Conservation (phyloP, 2,797 vertebrate genomes). For the Schizopygopsis pylzovi region DNA sequence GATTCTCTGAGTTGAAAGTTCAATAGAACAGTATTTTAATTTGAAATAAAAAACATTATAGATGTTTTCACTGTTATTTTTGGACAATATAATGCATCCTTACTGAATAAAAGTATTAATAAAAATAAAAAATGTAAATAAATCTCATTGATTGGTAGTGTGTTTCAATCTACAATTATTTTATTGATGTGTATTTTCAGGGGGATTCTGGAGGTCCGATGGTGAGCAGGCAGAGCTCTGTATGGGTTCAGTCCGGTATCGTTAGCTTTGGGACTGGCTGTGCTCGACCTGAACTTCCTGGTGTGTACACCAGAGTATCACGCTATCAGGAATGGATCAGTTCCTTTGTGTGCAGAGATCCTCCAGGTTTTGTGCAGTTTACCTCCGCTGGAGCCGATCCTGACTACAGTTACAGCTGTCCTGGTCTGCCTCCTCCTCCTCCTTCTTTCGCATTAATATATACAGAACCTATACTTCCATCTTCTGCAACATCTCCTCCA, state of each 20-base stretch:
- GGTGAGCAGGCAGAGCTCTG: conserved; percentile 61
- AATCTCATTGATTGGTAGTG: background rate
- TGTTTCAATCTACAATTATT: background rate
- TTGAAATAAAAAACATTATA: too few species aligned
- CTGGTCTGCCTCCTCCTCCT: conserved; percentile 25
- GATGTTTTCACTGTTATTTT: too few species aligned
- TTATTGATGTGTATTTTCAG: conserved; percentile 49
- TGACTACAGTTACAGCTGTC: conserved; percentile 64
- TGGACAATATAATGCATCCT: too few species aligned
- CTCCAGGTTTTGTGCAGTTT: conserved; percentile 69
- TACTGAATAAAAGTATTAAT: too few species aligned
- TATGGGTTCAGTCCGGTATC: conserved; percentile 73
- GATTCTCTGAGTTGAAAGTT: too few species aligned
- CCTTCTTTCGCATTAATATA: background rate
- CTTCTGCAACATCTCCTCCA: background rate
- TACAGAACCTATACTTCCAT: background rate
- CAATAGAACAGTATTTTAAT: too few species aligned
- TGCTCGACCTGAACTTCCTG: conserved; percentile 63
- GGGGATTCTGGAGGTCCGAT: conserved; percentile 71
- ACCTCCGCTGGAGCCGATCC: conserved; percentile 59
- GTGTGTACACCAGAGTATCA: conserved; percentile 73
- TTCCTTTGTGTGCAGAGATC: conserved; percentile 57
- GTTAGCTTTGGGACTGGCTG: conserved; percentile 71
- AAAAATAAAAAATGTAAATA: too few species aligned
- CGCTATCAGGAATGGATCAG: conserved; percentile 70